Evolutionary conservation across 2,888 invertebrate genomes (phyloP).

Genomic region (Tetranychus truncatus): DNA sequence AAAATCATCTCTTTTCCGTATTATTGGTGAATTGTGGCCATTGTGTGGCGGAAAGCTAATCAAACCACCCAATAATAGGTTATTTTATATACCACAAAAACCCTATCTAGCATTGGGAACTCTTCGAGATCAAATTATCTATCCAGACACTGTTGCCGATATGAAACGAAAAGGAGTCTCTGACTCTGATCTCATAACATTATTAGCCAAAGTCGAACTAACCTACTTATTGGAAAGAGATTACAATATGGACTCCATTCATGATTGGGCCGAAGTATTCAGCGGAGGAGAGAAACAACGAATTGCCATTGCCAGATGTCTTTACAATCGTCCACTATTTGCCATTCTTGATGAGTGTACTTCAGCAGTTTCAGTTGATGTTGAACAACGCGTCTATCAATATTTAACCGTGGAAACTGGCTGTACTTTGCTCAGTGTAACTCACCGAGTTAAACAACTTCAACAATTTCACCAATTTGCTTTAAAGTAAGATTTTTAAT

Average conservation of each 20-base stretch:
- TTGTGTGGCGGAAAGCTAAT: slow-evolving; percentile 69
- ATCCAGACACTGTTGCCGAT: slow-evolving; percentile 74
- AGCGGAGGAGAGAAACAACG: slow-evolving; percentile 97
- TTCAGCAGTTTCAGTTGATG: slow-evolving; percentile 93
- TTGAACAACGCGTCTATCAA: slow-evolving; percentile 90
- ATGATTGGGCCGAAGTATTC: slow-evolving; percentile 96
- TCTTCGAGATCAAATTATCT: slow-evolving; percentile 59
- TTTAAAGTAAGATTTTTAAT: slow-evolving; percentile 15
- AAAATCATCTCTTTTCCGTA: slow-evolving; percentile 86
- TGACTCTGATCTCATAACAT: slow-evolving; percentile 56
- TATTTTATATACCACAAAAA: slow-evolving; percentile 73
- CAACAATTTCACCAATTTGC: slow-evolving; percentile 21
- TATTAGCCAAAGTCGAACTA: slow-evolving; percentile 63
- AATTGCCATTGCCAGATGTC: slow-evolving; percentile 65
- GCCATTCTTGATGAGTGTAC: slow-evolving; percentile 98
- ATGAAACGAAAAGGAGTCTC: slow-evolving; percentile 51
- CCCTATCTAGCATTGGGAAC: slow-evolving; percentile 21
- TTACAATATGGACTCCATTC: slow-evolving; percentile 70
- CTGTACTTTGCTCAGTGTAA: slow-evolving; percentile 20
- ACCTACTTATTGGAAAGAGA: slow-evolving; percentile 64
- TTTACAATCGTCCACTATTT: slow-evolving; percentile 94
- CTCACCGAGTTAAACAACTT: slow-evolving; percentile 22
- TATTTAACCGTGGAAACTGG: slow-evolving; percentile 53
- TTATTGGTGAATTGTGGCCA: slow-evolving; percentile 93
- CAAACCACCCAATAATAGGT: slow-evolving; percentile 81